Conservation (phyloP, 2,113 vertebrate genomes). For the Phalacrocorax brasilianus region DNA sequence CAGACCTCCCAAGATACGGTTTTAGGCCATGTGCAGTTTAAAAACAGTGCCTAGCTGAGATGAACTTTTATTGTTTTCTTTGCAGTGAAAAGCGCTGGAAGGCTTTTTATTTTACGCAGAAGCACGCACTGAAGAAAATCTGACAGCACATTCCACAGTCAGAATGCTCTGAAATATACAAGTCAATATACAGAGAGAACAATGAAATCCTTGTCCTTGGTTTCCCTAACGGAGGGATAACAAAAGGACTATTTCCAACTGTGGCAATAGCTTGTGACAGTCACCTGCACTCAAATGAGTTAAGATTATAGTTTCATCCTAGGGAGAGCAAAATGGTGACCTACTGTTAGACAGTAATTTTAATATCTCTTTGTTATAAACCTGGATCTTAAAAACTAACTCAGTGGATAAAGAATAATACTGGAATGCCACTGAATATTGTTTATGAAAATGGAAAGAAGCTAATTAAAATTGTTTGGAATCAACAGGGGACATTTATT, state of each 20-base stretch:
- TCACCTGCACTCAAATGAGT: background rate
- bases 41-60: background rate
- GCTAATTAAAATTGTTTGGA: background rate
- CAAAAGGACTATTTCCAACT: conserved; percentile 16
- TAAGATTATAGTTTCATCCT: background rate
- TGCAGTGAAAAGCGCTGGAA: background rate
- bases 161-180: background rate
- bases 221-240: background rate
- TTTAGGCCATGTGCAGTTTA: background rate
- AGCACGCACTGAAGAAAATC: background rate
- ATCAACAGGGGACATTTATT: background rate
- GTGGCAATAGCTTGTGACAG: conserved; percentile 15
- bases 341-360: background rate
- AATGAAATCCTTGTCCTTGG: conserved; percentile 13
- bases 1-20: background rate
- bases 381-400: background rate
- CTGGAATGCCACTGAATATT: background rate
- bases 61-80: background rate
- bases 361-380: background rate
- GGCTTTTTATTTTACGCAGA: background rate
- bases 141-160: background rate
- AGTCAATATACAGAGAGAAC: background rate
- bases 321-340: background rate
- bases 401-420: background rate
- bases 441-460: background rate